Conservation (phyloP, 1,140 invertebrate genomes). For the Homalodisca vitripennis region DNA sequence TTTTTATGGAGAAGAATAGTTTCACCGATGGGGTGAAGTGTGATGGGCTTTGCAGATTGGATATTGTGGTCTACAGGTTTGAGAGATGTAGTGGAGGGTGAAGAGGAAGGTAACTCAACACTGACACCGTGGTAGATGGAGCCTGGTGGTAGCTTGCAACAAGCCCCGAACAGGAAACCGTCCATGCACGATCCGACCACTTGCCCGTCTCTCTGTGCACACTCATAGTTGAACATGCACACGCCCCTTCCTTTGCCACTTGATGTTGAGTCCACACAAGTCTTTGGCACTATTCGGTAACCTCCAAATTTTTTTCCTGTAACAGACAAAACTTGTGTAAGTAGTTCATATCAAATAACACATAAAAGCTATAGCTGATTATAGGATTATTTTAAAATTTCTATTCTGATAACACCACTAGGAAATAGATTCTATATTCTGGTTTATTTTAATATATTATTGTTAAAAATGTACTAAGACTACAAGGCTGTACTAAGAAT, state of each 20-base stretch:
- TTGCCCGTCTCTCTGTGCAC: constrained; percentile 72
- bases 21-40: constrained; percentile 51
- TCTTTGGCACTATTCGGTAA: constrained; percentile 76
- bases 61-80: background rate
- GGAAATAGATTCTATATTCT: too few species aligned
- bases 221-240: constrained; percentile 95
- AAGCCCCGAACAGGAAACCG: constrained; percentile 87
- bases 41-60: constrained; percentile 9
- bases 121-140: constrained; percentile 32
- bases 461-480: too few species aligned
- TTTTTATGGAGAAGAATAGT: constrained; percentile 64
- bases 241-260: constrained; percentile 57
- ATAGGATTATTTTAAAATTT: too few species aligned
- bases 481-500: too few species aligned
- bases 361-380: too few species aligned
- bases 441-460: too few species aligned
- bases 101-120: background rate
- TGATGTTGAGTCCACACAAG: constrained; percentile 59
- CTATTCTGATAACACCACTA: too few species aligned
- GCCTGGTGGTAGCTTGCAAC: constrained; percentile 66
- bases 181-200: constrained; percentile 89
- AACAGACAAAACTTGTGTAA: too few species aligned
- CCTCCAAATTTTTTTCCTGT: constrained; percentile 76
- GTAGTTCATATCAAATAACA: background rate
- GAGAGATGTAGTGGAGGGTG: constrained; percentile 17